Conservation (phyloP, 1,140 invertebrate genomes). For the Coelopa frigida region DNA sequence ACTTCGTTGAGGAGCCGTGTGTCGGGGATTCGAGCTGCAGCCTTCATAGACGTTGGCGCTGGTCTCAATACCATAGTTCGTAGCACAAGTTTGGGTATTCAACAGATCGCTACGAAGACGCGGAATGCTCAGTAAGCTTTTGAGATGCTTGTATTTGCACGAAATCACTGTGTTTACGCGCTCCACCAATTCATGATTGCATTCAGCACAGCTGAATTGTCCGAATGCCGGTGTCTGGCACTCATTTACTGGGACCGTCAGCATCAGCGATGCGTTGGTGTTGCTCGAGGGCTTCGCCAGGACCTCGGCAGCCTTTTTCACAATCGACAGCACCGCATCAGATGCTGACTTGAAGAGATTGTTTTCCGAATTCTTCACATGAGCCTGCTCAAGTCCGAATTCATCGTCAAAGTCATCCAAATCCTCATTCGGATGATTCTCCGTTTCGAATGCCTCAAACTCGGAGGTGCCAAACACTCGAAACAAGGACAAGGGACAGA, state of each 20-base stretch:
- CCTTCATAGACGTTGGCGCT: neutral
- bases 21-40: neutral
- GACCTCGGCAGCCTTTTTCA: constrained; percentile 79
- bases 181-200: constrained; percentile 23
- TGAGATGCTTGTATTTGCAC: constrained; percentile 30
- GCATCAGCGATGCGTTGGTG: constrained; percentile 21
- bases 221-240: constrained; percentile 28
- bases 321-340: constrained; percentile 78
- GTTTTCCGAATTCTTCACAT: constrained; percentile 43
- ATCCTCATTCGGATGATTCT: constrained; percentile 59
- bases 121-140: constrained; percentile 20
- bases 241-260: constrained; percentile 15
- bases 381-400: constrained; percentile 43
- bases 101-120: constrained; percentile 24
- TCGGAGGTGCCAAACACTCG: constrained; percentile 86
- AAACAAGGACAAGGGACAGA: constrained; percentile 91
- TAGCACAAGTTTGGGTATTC: constrained; percentile 27
- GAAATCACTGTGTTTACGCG: constrained; percentile 29
- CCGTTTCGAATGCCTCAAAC: constrained; percentile 76
- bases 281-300: constrained; percentile 55
- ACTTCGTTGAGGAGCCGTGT: constrained; percentile 26
- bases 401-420: constrained; percentile 58
- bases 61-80: constrained; percentile 18
- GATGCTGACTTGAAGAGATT: constrained; percentile 78
- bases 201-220: constrained; percentile 24